Percentiles rank a stretch among this genome's conserved stretches.
phyloP scores from a whole-genome alignment of 1,140 invertebrate genomes.

The Phymorhynchus buccinoides region DNA sequence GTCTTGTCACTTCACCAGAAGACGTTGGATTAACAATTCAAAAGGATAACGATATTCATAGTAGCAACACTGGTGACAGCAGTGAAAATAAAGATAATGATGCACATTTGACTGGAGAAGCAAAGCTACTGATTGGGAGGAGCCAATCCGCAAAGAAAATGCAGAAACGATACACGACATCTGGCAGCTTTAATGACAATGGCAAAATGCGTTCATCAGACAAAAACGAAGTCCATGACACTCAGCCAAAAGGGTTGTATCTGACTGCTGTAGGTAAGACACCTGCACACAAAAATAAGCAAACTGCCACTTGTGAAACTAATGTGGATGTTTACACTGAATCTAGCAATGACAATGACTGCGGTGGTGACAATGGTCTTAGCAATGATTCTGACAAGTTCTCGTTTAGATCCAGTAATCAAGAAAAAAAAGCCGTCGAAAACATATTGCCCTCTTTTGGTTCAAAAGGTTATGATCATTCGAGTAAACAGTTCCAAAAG shows the following conservation, averaged over 20 bases:
- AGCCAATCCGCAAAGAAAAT: not conserved
- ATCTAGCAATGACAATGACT: not conserved
- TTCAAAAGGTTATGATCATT: not conserved
- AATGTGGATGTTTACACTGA: not conserved
- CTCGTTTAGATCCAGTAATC: not conserved
- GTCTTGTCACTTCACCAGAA: slow-evolving; percentile 68
- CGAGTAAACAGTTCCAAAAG: not conserved
- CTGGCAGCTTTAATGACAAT: not conserved
- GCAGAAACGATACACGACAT: not conserved
- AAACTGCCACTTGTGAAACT: not conserved
- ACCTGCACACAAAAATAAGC: not conserved
- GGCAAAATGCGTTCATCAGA: too few relatives aligned
- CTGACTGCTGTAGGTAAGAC: too few relatives aligned
- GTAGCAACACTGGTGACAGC: too few relatives aligned
- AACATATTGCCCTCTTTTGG: too few relatives aligned
- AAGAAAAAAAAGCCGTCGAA: not conserved
- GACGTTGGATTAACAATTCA: slow-evolving; percentile 55
- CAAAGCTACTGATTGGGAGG: not conserved
- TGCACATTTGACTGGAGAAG: too few relatives aligned
- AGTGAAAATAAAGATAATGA: too few relatives aligned
- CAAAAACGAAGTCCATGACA: too few relatives aligned
- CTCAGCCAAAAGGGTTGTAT: too few relatives aligned
- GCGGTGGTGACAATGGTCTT: not conserved
- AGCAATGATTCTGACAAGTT: not conserved
- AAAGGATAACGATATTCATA: not conserved